Evolutionary conservation across 1,140 invertebrate genomes (phyloP), one percentile per base, ranked within the genome.

Genomic region (Drosophila tani): DNA sequence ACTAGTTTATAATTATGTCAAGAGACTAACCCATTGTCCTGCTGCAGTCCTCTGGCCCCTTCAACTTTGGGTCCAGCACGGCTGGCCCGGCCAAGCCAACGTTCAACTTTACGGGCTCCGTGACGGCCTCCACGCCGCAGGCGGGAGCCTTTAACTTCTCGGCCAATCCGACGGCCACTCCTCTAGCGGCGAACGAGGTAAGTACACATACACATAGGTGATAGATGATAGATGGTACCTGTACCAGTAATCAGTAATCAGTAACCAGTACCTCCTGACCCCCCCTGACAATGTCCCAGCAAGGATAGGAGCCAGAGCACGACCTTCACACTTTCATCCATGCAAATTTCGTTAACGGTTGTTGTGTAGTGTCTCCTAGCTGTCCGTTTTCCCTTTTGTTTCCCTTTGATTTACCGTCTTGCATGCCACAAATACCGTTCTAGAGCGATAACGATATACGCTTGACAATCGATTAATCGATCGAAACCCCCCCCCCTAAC

Each of bases 101-200:
- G 15, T 90, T 90, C 46, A 90, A 90, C 32, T 90, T 90, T 49
- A 80, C 81, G 14, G 79, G 68, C 5, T 60, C 76, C 5, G 50
- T 43, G 29, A 53, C 68, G 32, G 56, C 40, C 15, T 38, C 63
- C 0, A 41, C 81, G 5, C 59, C 74, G 8, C 85, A 81, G 45
- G 24, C 75, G 24, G 32, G 67, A 2, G 49, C 82, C 6, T 90
- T 85, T 38, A 90, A 76, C 32, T 90, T 90, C 43, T 63, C 82
- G 9, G 75, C 64, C 24, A 74, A 56, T 55, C n/a, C 74, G 12
- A 15, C 51, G 29, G 27, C 45, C 14, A 19, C 68, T 27, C 56
- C 17, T 8, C 43, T 35, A 0, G 21, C 51, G n/a, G 29, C 32
- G 35, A 35, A 21, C 66, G 67, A 82, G 47, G 83, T 85, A 71